These are phyloP conservation scores for Kryphioiulus occultus DNA, from an alignment of 2,888 invertebrate species.

Conservation along the genomic window DNA sequence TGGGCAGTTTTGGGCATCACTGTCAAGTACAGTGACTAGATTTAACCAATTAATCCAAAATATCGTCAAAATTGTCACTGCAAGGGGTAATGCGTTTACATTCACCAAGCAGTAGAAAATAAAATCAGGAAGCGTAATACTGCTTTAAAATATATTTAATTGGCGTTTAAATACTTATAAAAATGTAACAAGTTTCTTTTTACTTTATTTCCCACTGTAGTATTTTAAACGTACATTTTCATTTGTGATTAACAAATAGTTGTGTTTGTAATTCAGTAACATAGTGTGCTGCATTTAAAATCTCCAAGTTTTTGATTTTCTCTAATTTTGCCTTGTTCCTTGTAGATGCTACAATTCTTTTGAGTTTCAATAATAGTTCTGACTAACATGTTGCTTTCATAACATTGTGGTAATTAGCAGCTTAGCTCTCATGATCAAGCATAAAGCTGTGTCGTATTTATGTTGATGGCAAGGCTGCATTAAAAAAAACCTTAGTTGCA, in stretches of 20 bases:
- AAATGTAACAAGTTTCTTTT: background rate
- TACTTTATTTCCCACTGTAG: background rate
- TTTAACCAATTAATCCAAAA: too few relatives aligned
- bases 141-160: too few relatives aligned
- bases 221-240: too few relatives aligned
- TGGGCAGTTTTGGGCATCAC: too few relatives aligned
- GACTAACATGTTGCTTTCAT: background rate
- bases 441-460: background rate
- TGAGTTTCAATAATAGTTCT: background rate
- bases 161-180: too few relatives aligned
- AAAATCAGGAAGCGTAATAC: too few relatives aligned
- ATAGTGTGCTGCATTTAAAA: background rate
- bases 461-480: background rate
- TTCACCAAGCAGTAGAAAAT: too few relatives aligned
- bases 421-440: background rate
- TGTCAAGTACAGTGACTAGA: too few relatives aligned
- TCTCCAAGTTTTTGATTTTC: background rate
- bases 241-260: background rate
- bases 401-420: background rate
- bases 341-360: background rate
- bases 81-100: too few relatives aligned
- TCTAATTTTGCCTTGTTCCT: slow-evolving; percentile 15
- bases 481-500: slow-evolving; percentile 9
- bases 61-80: too few relatives aligned
- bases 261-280: background rate